Evolutionary conservation across 2,797 vertebrate species (phyloP), one percentile per base, ranked within the genome.

Genomic region (Platyrinchus mystaceus): DNA sequence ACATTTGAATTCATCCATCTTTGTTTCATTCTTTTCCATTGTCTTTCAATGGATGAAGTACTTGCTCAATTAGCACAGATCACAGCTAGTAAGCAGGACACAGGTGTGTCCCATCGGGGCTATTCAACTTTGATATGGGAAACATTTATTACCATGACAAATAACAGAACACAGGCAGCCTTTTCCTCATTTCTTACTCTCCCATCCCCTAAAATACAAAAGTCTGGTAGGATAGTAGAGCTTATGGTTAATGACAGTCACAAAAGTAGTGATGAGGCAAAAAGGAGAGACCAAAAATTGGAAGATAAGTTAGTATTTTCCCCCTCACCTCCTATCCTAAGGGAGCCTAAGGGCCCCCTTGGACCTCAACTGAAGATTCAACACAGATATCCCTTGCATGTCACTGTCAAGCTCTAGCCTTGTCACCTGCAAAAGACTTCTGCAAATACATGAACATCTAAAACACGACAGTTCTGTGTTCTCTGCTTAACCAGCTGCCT

Each of bases 1-100:
- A 14, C 28, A 47, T 91, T 93, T 90, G n/a, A 86, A 93, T 94
- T 78, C 27, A 91, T 94, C 82, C 26, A 24, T 95, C 79, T 94
- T 94, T 2, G 71, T 94, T 94, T 92, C 22, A 32, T 55, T 58
- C 34, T 89, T 90, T 93, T 75, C 81, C 36, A 37, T 41, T 63
- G 66, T 78, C 68, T 91, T 94, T 89, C 50, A 37, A 22, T 32
- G n/a, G 16, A 39, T 1, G 0, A 58, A 90, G 78, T 43, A 75
- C n/a, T 89, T 68, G 67, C 46, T 75, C 59, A 75, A 55, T 84
- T 89, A 93, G 46, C 36, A 70, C 46, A 53, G 69, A 56, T 41
- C 60, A 59, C 22, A 78, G 60, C 52, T 50, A 92, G 47, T 44
- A 59, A 83, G 70, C 39, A n/a, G 44, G 64, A 85, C 79, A 81